Base-by-base conservation (phyloP, 2,797 vertebrate genomes). In the Oryzias dopingdopingensis region DNA sequence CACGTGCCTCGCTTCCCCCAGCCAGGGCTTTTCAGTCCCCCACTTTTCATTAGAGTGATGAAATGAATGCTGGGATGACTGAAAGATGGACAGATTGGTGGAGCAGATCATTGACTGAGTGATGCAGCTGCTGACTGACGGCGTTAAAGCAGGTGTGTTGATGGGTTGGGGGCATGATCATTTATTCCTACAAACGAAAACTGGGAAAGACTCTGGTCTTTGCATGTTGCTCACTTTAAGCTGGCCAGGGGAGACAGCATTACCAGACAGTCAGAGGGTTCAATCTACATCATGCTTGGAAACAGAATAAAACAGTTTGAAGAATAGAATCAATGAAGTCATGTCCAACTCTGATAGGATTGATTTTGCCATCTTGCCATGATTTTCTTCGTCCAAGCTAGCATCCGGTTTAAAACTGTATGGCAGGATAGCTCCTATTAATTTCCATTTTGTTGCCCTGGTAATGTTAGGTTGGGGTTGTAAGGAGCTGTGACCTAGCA, bases 1-100 rank as follows among this genome's bases (percentile, higher is more conserved):
- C 65, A 50, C 73, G 83, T 17, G 71, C 67, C 63, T 84, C 68
- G 73, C 53, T 82, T 81, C 79, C 52, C 62, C 14, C 7, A 52
- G 57, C 56, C 67, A 40, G 53, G 49, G 50, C 54, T 54, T 62
- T 56, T 54, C 50, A 67, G 65, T 22, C 65, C 50, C 44, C 18
- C 52, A 18, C 49, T 70, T 65, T 22, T 51, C 59, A 58, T 58
- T 66, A 67, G 52, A 77, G 60, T 73, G 73, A 86, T 81, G 69
- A 77, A 76, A 77, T 72, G 40, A 16, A 53, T 18, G 41, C 68
- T 23, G 45, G 49, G 29, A 49, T 45, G 20, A 62, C 18, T 51
- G 48, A 67, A 47, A 17, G 47, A 62, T 22, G 41, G 42, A 67
- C 56, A 46, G 46, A 24, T 51, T 20, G 57, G 50, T 2, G 22